These are phyloP conservation scores for Chaenocephalus aceratus DNA, from an alignment of 2,113 vertebrate species.

Conservation along the genomic window DNA sequence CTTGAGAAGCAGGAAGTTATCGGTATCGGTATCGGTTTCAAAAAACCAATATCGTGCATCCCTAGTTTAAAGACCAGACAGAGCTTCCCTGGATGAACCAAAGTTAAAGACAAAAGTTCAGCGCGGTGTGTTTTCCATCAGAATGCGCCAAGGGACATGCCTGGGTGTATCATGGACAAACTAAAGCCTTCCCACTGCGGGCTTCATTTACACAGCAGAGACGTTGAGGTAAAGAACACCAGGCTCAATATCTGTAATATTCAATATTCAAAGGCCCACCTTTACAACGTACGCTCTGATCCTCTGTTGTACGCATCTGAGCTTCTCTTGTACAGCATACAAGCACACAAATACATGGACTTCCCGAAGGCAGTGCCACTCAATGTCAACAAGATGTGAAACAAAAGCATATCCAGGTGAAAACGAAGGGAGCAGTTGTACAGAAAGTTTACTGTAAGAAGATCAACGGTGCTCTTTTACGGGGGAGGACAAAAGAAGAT, in stretches of 20 bases:
- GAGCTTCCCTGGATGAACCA: neutral
- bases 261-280: conserved; percentile 35
- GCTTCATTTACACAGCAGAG: conserved; percentile 5
- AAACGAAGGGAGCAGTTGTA: neutral
- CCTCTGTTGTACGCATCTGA: too few relatives aligned
- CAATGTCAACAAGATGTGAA: neutral
- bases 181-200: conserved; percentile 16
- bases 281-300: neutral
- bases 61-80: neutral
- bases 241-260: conserved; percentile 17
- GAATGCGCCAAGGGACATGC: neutral
- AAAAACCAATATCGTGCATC: too few relatives aligned
- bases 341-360: conserved; percentile 7
- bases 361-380: neutral
- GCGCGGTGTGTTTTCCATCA: conserved; percentile 1
- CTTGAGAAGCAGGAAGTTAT: too few relatives aligned
- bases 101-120: conserved; percentile 24
- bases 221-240: conserved; percentile 9
- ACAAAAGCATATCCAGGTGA: conserved; percentile 5
- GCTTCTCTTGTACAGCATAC: neutral
- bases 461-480: neutral
- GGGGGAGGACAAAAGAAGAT: conserved; percentile 8
- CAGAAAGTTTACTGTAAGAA: neutral
- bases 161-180: conserved; percentile 10
- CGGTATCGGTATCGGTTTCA: too few relatives aligned